These are phyloP conservation scores for Incurvaria masculella DNA, from an alignment of 2,888 invertebrate species.

Conservation along the genomic window DNA sequence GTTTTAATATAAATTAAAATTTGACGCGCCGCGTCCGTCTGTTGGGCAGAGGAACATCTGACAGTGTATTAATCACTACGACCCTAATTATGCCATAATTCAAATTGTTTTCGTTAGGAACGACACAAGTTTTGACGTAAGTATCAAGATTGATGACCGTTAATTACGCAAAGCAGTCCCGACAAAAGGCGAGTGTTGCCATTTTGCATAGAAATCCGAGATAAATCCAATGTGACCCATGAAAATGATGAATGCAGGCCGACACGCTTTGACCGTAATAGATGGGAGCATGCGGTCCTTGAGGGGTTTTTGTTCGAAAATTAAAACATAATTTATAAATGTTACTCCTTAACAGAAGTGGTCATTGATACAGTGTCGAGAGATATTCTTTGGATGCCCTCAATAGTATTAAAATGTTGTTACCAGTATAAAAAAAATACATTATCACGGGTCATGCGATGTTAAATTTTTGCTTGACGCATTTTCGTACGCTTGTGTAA, in stretches of 20 bases:
- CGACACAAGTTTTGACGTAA: slow-evolving; percentile 51
- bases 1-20: slow-evolving; percentile 4
- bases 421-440: no score
- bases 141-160: slow-evolving; percentile 45
- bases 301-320: slow-evolving; percentile 1
- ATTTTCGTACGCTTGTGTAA: no score
- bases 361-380: neutral
- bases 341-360: neutral
- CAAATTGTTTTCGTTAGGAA: slow-evolving; percentile 40
- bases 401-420: no score
- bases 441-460: no score
- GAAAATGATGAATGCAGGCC: neutral
- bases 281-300: neutral
- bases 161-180: slow-evolving; percentile 34
- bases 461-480: no score
- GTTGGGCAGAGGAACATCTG: neutral
- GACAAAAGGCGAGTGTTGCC: slow-evolving; percentile 24
- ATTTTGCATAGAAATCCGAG: slow-evolving; percentile 16
- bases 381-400: no score
- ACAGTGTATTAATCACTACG: slow-evolving; percentile 39
- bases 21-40: neutral
- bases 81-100: slow-evolving; percentile 41
- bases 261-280: neutral
- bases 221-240: slow-evolving; percentile 21
- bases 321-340: neutral